Base-by-base conservation (phyloP, 2,888 invertebrate genomes). In the Pimpla rufipes region DNA sequence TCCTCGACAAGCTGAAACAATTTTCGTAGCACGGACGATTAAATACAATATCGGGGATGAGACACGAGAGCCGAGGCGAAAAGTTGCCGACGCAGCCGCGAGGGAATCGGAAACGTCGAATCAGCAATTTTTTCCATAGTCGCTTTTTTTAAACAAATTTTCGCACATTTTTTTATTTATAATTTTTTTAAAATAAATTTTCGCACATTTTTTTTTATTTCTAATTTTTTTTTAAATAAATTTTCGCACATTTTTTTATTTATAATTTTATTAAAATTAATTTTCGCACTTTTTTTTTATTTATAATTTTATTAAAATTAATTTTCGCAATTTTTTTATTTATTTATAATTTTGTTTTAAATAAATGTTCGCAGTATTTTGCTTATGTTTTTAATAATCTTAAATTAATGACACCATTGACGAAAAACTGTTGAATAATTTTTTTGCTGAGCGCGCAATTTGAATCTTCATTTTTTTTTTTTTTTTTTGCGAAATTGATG, bases 11-110 rank as follows among this genome's bases (percentile, higher is more conserved):
- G 71, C 73, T 71, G 55, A 82, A 84, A 84, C 77, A 82, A 84
- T 79, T 84, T 83, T 76, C 71, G 66, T 75, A 23, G 47, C 50
- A 78, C 70, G 74, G 52, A 75, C 79, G 62, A 84, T 84, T 84
- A 79, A 73, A 78, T 45, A 52, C 40, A 52, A 75, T 64, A 47
- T 67, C 16, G 18, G 2, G 74, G 29, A 62, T 35, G 47, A 16
- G 6, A 29, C 29, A n/a, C n/a, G n/a, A 29, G 29, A 29, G 21
- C 40, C n/a, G 57, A 62, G 18, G 21, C n/a, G 7, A 42, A 67
- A 71, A 45, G 45, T 35, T 40, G 13, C 37, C 16, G 8, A 62
- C 37, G 29, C 1, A n/a, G 11, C 1, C n/a, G n/a, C n/a, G 11
- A 10, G 5, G 11, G 5, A n/a, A 5, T 47, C 47, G 47, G 47